phyloP scores from a whole-genome alignment of 1,140 invertebrate genomes.

The Bombus sylvicola region DNA sequence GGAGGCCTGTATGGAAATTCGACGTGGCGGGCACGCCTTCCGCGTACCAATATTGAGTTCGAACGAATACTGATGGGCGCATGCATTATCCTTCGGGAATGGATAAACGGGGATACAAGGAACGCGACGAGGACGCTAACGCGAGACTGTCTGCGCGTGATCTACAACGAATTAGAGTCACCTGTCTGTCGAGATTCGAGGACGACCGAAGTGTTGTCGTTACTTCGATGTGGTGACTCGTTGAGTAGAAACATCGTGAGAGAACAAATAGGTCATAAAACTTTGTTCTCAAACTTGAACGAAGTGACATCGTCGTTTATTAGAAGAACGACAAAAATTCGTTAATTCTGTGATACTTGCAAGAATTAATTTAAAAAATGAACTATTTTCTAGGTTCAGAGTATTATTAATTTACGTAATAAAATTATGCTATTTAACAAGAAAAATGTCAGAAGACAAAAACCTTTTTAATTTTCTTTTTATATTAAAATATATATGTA shows the following conservation, averaged over 20 bases:
- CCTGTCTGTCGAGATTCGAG: not conserved
- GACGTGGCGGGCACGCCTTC: constrained; percentile 66
- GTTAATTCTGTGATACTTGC: not conserved
- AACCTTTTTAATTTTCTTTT: no score
- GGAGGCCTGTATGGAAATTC: constrained; percentile 74
- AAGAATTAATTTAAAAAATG: no score
- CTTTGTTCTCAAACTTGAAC: not conserved
- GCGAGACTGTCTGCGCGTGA: constrained; percentile 7
- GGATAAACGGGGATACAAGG: constrained; percentile 53
- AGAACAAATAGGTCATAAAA: not conserved
- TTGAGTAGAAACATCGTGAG: not conserved
- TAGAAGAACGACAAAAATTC: not conserved
- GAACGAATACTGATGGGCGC: constrained; percentile 74
- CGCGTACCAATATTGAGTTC: constrained; percentile 75
- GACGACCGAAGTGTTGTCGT: not conserved
- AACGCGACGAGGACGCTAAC: constrained; percentile 27
- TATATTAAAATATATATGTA: no score
- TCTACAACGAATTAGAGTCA: constrained; percentile 13
- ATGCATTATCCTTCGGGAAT: constrained; percentile 71
- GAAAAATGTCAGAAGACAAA: no score
- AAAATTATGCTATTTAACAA: no score
- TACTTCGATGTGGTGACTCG: not conserved
- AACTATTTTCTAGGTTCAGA: no score
- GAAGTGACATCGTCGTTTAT: no score
- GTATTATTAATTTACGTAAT: no score